phyloP scores from a whole-genome alignment of 2,888 invertebrate species.

The Tetragnatha montana region DNA sequence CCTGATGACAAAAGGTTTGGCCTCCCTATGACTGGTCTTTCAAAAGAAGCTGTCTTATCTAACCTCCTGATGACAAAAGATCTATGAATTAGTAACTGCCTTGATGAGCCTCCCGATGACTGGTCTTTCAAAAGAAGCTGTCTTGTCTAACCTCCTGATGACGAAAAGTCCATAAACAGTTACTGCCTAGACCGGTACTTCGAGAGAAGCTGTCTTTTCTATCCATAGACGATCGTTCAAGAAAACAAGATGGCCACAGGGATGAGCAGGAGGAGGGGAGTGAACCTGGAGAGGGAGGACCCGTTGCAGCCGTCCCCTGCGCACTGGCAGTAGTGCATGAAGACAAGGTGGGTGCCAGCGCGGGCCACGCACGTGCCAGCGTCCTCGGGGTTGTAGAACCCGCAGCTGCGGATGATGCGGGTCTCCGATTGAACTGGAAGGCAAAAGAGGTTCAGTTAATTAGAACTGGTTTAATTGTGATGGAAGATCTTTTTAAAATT shows the following conservation, averaged over 20 bases:
- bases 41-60: not conserved
- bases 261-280: slow-evolving; percentile 1
- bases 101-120: too few relatives aligned
- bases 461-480: too few relatives aligned
- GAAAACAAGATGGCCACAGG: not conserved
- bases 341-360: slow-evolving; percentile 60
- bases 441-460: not conserved
- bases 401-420: slow-evolving; percentile 55
- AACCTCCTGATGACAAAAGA: not conserved
- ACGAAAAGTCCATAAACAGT: too few relatives aligned
- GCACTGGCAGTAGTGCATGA: slow-evolving; percentile 66
- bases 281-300: slow-evolving; percentile 3
- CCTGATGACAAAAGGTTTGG: not conserved
- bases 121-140: not conserved
- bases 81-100: too few relatives aligned
- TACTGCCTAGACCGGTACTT: not conserved
- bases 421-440: slow-evolving; percentile 28
- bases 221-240: not conserved
- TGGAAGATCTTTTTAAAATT: too few relatives aligned
- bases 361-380: slow-evolving; percentile 44
- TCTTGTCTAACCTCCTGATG: not conserved
- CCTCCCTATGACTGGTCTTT: not conserved
- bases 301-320: slow-evolving; percentile 59
- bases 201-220: not conserved
- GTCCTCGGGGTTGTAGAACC: slow-evolving; percentile 55